Percentiles rank a stretch among this genome's conserved stretches.
phyloP scores from a whole-genome alignment of 1,140 invertebrate genomes.

The Drosophila miranda region DNA sequence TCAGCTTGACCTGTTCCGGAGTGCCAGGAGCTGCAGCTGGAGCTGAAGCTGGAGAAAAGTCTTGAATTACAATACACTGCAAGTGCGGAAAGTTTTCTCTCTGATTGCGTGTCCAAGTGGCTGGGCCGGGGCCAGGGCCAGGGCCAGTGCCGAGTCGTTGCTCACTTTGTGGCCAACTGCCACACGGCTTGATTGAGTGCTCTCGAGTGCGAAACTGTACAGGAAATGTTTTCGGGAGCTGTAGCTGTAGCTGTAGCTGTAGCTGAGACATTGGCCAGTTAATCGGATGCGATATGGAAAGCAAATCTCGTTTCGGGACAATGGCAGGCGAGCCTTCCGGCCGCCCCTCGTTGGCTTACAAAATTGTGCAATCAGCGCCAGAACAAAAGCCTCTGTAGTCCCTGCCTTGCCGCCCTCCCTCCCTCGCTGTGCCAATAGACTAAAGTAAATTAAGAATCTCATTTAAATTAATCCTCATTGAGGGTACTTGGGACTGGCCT shows the following conservation, averaged over 20 bases:
- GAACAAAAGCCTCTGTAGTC: conserved; percentile 24
- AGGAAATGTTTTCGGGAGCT: conserved; percentile 13
- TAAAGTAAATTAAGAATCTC: conserved; percentile 65
- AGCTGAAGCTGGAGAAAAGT: conserved; percentile 1
- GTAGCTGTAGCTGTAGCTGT: not conserved
- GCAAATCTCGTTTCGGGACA: not conserved
- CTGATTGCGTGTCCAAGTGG: conserved; percentile 55
- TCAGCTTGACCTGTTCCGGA: conserved; percentile 55
- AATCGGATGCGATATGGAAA: conserved; percentile 17
- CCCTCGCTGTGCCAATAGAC: conserved; percentile 10
- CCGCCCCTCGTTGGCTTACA: conserved; percentile 19
- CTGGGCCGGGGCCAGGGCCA: not conserved
- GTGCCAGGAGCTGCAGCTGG: not conserved
- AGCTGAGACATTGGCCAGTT: conserved; percentile 20
- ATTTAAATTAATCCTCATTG: conserved; percentile 70
- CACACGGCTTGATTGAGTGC: conserved; percentile 25
- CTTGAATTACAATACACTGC: conserved; percentile 54
- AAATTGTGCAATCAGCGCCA: conserved; percentile 25
- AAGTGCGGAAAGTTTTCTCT: conserved; percentile 50
- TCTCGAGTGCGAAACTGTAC: conserved; percentile 27
- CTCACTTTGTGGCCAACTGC: conserved; percentile 9
- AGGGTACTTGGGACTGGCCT: conserved; percentile 31
- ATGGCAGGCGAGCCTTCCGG: not conserved
- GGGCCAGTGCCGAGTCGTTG: conserved; percentile 17
- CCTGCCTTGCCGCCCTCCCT: not conserved